phyloP scores from a whole-genome alignment of 2,797 vertebrate species.

The Choloepus didactylus region DNA sequence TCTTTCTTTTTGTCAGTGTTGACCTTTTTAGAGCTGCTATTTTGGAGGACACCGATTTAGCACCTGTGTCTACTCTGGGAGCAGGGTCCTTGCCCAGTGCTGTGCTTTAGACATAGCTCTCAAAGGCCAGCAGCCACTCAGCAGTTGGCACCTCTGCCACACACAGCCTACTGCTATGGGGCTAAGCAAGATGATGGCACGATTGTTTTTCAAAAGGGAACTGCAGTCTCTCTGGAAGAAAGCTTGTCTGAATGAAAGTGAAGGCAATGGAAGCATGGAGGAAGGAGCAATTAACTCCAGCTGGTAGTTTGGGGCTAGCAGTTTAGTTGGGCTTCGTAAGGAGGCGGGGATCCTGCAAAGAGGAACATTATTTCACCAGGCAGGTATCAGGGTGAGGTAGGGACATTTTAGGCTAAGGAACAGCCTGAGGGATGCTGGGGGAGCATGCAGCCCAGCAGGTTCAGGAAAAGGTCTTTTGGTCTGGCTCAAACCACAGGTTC shows the following conservation, averaged over 20 bases:
- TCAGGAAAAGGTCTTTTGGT: neutral
- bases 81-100: neutral
- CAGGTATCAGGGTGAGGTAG: neutral
- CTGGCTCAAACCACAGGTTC: neutral
- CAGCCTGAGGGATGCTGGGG: neutral
- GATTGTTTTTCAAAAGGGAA: too few species aligned
- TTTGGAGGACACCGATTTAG: neutral
- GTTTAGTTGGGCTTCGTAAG: neutral
- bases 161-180: fast-evolving
- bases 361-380: neutral
- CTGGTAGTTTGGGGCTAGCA: neutral
- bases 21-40: neutral
- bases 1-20: neutral
- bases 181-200: neutral
- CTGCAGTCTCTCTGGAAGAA: neutral
- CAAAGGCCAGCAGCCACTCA: neutral
- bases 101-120: neutral
- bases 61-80: neutral
- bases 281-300: neutral
- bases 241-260: neutral
- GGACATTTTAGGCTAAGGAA: neutral
- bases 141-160: neutral
- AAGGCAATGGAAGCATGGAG: neutral
- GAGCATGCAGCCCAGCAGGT: neutral
- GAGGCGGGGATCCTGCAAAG: neutral